Conservation (phyloP, 2,797 vertebrate species). For the Sparidentex hasta region DNA sequence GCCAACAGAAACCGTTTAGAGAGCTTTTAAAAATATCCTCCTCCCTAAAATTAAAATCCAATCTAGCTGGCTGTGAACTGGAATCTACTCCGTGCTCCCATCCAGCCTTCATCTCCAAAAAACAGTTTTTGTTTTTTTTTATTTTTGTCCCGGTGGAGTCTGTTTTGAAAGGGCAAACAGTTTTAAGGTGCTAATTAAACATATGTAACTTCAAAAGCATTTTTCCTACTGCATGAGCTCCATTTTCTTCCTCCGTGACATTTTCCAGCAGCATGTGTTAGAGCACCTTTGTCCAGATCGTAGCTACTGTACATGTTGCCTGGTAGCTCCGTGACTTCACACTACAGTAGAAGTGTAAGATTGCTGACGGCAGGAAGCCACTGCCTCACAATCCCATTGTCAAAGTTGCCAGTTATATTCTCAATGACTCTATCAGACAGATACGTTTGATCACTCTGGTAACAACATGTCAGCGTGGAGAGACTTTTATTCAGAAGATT, state of each 20-base stretch:
- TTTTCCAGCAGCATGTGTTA: constrained; percentile 44
- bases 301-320: constrained; percentile 16
- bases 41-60: constrained; percentile 12
- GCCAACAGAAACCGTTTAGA: constrained; percentile 17
- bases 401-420: constrained; percentile 42
- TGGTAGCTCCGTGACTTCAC: constrained; percentile 26
- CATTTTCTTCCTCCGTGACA: not conserved
- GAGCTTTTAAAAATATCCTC: not conserved
- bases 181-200: not conserved
- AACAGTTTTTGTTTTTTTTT: not conserved
- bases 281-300: constrained; percentile 44
- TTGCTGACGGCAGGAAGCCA: constrained; percentile 69
- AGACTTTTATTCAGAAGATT: too few relatives aligned
- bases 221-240: not conserved
- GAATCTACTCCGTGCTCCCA: constrained; percentile 8
- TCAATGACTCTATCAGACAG: constrained; percentile 6
- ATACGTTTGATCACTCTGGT: not conserved
- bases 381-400: constrained; percentile 69
- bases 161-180: not conserved
- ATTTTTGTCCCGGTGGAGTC: not conserved
- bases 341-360: constrained; percentile 18
- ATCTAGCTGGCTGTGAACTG: not conserved
- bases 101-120: constrained; percentile 1
- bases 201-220: not conserved
- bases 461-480: not conserved